Evolutionary conservation across 2,797 vertebrate species (phyloP), one percentile per base, ranked within the genome.

Genomic region (Sebastes flavidus): DNA sequence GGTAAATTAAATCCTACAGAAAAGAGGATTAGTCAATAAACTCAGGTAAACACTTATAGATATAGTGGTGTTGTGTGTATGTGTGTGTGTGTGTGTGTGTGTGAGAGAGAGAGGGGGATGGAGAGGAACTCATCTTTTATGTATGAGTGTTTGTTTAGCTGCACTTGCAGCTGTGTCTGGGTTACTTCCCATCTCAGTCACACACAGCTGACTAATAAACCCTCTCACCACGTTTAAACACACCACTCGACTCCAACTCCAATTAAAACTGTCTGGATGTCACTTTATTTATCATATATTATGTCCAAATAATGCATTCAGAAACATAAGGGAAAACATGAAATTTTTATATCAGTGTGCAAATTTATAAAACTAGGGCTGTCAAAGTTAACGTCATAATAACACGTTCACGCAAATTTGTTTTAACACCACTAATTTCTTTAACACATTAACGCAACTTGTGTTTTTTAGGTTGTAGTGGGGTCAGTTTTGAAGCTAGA

Each of bases 91-190:
- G 75, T 58, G 36, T 16, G 32, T 2, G 79, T 5, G 32, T 4
- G n/a, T 2, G 59, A 2, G 6, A 6, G 34, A 24, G 56, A 34
- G 38, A 10, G 32, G 10, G 42, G 24, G 80, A 24, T 29, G 20
- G 72, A 65, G 70, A 58, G 71, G 36, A 54, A 18, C 89, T 91
- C 87, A 91, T 93, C 84, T 93, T 92, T 93, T 86, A 91, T 93
- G 91, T 70, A 92, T 92, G 90, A 92, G 85, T 87, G 86, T 92
- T 92, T 92, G 89, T 91, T 84, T 87, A 91, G 87, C 86, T 89
- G 87, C 89, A 86, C 84, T 92, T 90, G 84, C 91, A 92, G 92
- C 91, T 94, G 92, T 86, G 92, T 72, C 77, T 74, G 61, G 60
- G 83, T 92, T 89, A 86, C 85, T 90, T 89, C 82, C 87, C 80